A percentile compares a stretch with the other conserved stretches of the same genome.
phyloP scores from a whole-genome alignment of 2,888 invertebrate genomes.

The Ormyrus rosae region DNA sequence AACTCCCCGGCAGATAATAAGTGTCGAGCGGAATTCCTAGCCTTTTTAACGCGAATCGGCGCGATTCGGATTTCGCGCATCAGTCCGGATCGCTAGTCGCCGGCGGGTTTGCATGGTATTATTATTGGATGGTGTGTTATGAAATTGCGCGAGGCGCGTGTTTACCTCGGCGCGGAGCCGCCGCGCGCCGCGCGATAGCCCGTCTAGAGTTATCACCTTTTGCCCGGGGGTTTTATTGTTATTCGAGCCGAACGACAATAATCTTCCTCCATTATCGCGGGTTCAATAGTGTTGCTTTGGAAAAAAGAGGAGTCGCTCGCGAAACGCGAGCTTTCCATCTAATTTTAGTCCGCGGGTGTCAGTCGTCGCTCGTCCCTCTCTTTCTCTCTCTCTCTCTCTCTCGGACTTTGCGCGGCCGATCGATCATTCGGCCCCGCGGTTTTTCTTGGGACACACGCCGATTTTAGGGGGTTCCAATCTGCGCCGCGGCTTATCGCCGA shows the following conservation, averaged over 20 bases:
- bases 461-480: slow-evolving; percentile 1
- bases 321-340: slow-evolving; percentile 58
- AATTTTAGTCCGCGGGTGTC: slow-evolving; percentile 53
- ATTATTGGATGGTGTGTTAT: slow-evolving; percentile 53
- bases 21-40: slow-evolving; percentile 16
- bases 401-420: background rate
- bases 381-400: background rate
- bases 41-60: slow-evolving; percentile 19
- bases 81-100: background rate
- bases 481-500: too few relatives aligned
- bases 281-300: slow-evolving; percentile 45
- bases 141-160: slow-evolving; percentile 58
- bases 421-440: background rate
- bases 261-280: slow-evolving; percentile 55
- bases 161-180: slow-evolving; percentile 59
- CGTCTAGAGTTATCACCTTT: slow-evolving; percentile 60
- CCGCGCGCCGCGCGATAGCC: slow-evolving; percentile 71
- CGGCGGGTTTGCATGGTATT: background rate
- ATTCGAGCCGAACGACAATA: slow-evolving; percentile 59
- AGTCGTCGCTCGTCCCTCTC: slow-evolving; percentile 15
- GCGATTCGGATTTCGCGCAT: slow-evolving; percentile 50
- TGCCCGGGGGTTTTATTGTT: slow-evolving; percentile 57
- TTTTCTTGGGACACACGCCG: background rate
- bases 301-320: slow-evolving; percentile 37
- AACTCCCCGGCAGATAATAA: slow-evolving; percentile 2